These are phyloP conservation scores for Oreohelix idahoensis DNA, from an alignment of 1,140 invertebrate genomes.

Conservation along the genomic window DNA sequence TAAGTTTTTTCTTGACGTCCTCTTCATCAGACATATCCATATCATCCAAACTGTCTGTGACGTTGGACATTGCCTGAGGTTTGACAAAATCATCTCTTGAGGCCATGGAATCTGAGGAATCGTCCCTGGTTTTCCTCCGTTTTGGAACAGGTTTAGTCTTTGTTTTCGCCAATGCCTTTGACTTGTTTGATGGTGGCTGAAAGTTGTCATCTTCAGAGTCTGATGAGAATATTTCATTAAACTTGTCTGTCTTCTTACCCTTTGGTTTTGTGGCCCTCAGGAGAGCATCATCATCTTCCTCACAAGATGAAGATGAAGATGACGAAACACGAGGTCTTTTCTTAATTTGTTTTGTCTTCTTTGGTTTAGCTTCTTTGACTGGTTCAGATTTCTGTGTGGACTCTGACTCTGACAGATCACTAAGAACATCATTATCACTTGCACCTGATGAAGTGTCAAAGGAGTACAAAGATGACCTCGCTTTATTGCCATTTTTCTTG, in stretches of 20 bases:
- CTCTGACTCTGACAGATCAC: constrained; percentile 19
- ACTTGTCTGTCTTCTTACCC: constrained; percentile 31
- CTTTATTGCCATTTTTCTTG: constrained; percentile 47
- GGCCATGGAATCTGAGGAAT: constrained; percentile 30
- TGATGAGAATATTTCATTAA: constrained; percentile 38
- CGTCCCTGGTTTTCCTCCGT: constrained; percentile 27
- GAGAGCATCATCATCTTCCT: constrained; percentile 46
- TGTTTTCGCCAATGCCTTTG: neutral
- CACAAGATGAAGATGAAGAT: constrained; percentile 43
- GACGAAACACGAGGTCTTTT: constrained; percentile 37
- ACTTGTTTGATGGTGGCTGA: neutral
- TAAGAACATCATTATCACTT: constrained; percentile 28
- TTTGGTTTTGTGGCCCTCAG: constrained; percentile 38
- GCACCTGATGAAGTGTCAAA: constrained; percentile 39
- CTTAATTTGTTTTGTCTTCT: constrained; percentile 37
- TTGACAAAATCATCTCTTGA: constrained; percentile 37
- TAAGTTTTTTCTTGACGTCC: constrained; percentile 19
- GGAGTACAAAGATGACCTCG: constrained; percentile 32
- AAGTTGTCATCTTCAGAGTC: constrained; percentile 50
- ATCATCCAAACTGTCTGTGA: constrained; percentile 45
- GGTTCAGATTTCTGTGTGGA: constrained; percentile 10
- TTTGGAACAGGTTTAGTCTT: constrained; percentile 33
- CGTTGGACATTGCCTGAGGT: constrained; percentile 31
- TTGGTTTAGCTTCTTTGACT: constrained; percentile 31
- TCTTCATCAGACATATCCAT: constrained; percentile 43